Conservation (phyloP, 2,888 invertebrate genomes). For the Neuroscelio doddi region DNA sequence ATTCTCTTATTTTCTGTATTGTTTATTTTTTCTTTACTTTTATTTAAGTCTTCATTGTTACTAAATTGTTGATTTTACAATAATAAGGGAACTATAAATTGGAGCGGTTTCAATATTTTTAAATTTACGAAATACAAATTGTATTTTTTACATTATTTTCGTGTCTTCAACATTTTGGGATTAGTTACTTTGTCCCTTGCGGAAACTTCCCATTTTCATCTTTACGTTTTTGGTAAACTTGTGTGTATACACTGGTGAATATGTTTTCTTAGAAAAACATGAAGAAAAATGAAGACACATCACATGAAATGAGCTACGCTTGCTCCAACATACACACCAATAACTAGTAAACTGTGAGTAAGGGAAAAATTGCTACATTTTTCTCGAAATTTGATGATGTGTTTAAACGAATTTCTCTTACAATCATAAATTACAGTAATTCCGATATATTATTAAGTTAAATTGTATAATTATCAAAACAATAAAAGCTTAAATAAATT, state of each 20-base stretch:
- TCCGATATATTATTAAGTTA: too few relatives aligned
- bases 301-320: conserved; percentile 44
- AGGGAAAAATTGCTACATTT: conserved; percentile 26
- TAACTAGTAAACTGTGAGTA: conserved; percentile 10
- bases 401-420: conserved; percentile 12
- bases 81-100: conserved; percentile 30
- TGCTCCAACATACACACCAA: conserved; percentile 32
- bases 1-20: too few relatives aligned
- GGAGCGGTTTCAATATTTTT: conserved; percentile 43
- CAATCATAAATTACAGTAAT: too few relatives aligned
- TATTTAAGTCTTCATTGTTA: too few relatives aligned
- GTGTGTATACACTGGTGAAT: conserved; percentile 19
- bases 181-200: conserved; percentile 57
- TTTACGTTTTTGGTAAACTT: conserved; percentile 20
- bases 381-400: conserved; percentile 36
- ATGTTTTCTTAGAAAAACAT: conserved; percentile 32
- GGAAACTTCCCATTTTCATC: conserved; percentile 28
- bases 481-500: too few relatives aligned
- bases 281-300: conserved; percentile 45
- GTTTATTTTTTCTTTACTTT: too few relatives aligned
- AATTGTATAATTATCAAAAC: too few relatives aligned
- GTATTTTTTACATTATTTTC: conserved; percentile 31
- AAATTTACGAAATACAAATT: conserved; percentile 13
- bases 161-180: conserved; percentile 62
- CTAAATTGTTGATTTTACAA: too few relatives aligned